Percentiles rank a stretch among this genome's conserved stretches.
These are phyloP conservation scores for Gonioctena quinquepunctata DNA, from an alignment of 1,140 invertebrate species.

Conservation along the genomic window DNA sequence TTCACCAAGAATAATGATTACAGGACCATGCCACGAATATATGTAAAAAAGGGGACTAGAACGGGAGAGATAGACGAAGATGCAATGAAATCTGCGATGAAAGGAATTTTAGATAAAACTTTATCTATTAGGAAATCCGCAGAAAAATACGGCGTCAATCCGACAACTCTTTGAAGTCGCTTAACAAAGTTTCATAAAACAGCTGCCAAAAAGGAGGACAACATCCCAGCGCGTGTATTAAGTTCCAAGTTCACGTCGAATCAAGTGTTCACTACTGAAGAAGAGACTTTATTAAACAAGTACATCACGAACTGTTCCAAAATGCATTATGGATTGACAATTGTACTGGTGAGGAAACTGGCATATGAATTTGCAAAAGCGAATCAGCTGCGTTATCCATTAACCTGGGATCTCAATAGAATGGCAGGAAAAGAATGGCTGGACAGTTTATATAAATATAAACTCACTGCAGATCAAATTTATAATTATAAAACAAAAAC, in stretches of 20 bases:
- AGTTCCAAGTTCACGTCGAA: constrained; percentile 8
- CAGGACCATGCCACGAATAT: too few relatives aligned
- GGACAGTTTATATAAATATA: constrained; percentile 27
- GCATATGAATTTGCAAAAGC: constrained; percentile 7
- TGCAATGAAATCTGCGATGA: too few relatives aligned
- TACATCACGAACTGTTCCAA: constrained; percentile 25
- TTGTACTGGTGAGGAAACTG: neutral
- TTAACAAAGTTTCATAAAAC: too few relatives aligned
- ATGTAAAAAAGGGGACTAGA: too few relatives aligned
- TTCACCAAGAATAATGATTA: too few relatives aligned
- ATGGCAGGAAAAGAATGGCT: constrained; percentile 24
- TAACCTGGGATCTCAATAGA: constrained; percentile 16
- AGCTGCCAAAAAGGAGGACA: too few relatives aligned
- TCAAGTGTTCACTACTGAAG: constrained; percentile 14
- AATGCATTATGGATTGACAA: constrained; percentile 4
- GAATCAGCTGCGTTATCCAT: neutral
- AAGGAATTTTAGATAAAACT: too few relatives aligned
- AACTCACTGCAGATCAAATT: constrained; percentile 37
- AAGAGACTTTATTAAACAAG: constrained; percentile 22
- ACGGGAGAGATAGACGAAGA: too few relatives aligned
- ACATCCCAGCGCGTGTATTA: too few relatives aligned
- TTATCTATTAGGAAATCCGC: too few relatives aligned
- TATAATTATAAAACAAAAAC: constrained; percentile 40
- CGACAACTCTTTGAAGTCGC: too few relatives aligned
- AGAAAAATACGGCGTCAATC: too few relatives aligned